Evolutionary conservation across 2,113 vertebrate species (phyloP).

Genomic region (Thalassarche chlororhynchos): DNA sequence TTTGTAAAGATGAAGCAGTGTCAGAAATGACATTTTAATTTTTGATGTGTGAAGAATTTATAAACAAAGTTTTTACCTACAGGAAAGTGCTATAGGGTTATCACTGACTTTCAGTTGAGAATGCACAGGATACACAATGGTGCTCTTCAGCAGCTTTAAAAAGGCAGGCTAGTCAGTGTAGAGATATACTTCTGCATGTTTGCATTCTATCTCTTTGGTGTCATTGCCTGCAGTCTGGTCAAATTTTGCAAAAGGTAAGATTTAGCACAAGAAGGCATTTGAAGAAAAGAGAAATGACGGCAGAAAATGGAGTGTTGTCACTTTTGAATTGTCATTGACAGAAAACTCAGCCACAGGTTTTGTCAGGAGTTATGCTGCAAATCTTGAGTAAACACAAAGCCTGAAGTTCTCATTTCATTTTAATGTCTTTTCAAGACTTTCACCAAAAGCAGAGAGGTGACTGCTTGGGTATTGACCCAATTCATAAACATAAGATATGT

Average conservation of each 20-base stretch:
- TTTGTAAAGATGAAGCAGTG: neutral
- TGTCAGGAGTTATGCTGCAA: neutral
- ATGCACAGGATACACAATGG: neutral
- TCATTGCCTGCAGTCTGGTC: neutral
- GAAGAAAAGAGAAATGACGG: neutral
- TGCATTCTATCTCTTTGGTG: neutral
- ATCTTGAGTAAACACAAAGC: neutral
- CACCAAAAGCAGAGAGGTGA: neutral
- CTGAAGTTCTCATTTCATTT: neutral
- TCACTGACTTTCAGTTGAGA: neutral
- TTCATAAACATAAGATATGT: neutral
- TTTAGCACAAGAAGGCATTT: neutral
- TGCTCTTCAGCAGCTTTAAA: neutral
- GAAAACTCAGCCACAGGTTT: neutral
- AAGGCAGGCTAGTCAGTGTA: neutral
- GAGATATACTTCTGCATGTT: neutral
- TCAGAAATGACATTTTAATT: neutral
- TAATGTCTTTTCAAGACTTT: neutral
- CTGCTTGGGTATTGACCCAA: neutral
- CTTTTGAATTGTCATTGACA: neutral
- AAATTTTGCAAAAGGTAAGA: neutral
- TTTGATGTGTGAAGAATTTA: neutral
- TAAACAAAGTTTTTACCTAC: neutral
- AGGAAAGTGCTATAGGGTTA: neutral
- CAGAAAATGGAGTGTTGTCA: neutral